Evolutionary conservation across 2,888 invertebrate species (phyloP), one percentile per base, ranked within the genome.

Genomic region (Clostera curtula): DNA sequence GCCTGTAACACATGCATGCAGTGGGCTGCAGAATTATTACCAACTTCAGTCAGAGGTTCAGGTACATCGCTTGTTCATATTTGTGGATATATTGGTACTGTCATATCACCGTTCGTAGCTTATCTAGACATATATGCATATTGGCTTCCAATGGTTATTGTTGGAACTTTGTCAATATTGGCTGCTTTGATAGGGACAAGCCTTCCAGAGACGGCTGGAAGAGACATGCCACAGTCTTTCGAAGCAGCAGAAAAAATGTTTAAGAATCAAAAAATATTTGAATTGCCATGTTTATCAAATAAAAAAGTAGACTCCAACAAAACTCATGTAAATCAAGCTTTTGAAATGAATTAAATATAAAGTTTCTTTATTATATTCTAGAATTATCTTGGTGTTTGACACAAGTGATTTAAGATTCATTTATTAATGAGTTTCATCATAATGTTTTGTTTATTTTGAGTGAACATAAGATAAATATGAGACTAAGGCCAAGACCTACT

Each of bases 151-250:
- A 47, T 71, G 15, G 43, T 64, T 1, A 39, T 76, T 5, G 39
- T 68, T 11, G 70, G 62, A 0, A 19, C 23, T 4, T 26, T 67
- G 16, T 60, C 67, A 2, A 38, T 46, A 0, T 5, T 58, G 4
- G 63, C 59, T 9, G 60, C 51, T 5, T 6, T 58, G 1, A 24
- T 68, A 3, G 50, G 65, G 2, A 33, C 74, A 2, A 37, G 50
- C 6, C 39, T 79, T 16, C 76, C 80, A 0, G 80, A 80, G 40
- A 79, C 79, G 2, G 68, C 71, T 0, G 49, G 46, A 2, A 67
- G 54, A 35, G 67, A 71, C 27, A 61, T 79, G 62, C 79, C 79
- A 0, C 71, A 77, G 31, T 67, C 73, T 0, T 77, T 77, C 43
- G 68, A 72, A 5, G 74, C 71, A 17, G 64, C 76, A 1, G 77